Conservation (phyloP, 2,797 vertebrate species). For the Aulostomus chinensis region DNA sequence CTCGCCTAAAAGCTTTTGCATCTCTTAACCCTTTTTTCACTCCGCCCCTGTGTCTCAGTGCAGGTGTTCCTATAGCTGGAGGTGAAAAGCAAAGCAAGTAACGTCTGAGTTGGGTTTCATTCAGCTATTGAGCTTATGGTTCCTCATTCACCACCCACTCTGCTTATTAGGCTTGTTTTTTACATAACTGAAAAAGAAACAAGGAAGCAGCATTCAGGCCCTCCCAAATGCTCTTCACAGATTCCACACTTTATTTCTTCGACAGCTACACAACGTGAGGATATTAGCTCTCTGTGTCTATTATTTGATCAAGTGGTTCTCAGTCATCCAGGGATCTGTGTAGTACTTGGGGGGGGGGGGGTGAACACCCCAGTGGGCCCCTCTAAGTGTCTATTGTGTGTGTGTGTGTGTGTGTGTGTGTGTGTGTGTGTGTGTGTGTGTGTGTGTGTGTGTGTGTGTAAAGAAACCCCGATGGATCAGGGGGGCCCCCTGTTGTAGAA, state of each 20-base stretch:
- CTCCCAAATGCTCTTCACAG: slow-evolving; percentile 57
- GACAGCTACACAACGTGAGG: slow-evolving; percentile 19
- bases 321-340: slow-evolving; percentile 54
- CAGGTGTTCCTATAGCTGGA: slow-evolving; percentile 65
- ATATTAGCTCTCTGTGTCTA: slow-evolving; percentile 54
- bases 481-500: slow-evolving; percentile 49
- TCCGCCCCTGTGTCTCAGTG: slow-evolving; percentile 24
- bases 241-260: slow-evolving; percentile 40
- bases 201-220: slow-evolving; percentile 43
- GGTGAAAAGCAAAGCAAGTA: slow-evolving; percentile 51
- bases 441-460: slow-evolving; percentile 66
- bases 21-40: slow-evolving; percentile 16
- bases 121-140: slow-evolving; percentile 72
- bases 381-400: slow-evolving; percentile 70
- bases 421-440: too few species aligned
- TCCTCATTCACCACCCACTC: slow-evolving; percentile 72
- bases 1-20: slow-evolving; percentile 6
- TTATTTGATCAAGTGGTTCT: slow-evolving; percentile 71
- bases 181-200: slow-evolving; percentile 61
- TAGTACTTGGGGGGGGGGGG: slow-evolving; percentile 69
- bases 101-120: slow-evolving; percentile 47
- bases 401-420: too few species aligned
- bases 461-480: slow-evolving; percentile 68
- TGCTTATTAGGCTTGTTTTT: slow-evolving; percentile 68
- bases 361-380: slow-evolving; percentile 64